These are phyloP conservation scores for Lasioglossum baleicum DNA, from an alignment of 1,140 invertebrate genomes.

Conservation along the genomic window DNA sequence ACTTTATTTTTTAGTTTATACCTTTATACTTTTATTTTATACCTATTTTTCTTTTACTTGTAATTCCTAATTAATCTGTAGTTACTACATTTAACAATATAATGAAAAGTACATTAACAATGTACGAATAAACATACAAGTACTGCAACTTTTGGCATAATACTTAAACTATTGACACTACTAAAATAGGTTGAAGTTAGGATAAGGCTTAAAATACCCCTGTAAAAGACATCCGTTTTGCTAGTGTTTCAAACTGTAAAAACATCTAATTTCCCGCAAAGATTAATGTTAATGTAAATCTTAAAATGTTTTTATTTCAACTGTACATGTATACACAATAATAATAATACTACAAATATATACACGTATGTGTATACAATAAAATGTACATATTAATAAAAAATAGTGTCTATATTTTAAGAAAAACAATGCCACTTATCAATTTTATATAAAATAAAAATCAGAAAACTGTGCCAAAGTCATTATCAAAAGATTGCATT, in stretches of 20 bases:
- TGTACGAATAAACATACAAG: neutral
- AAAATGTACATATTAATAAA: neutral
- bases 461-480: neutral
- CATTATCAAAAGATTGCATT: neutral
- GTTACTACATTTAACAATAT: no score
- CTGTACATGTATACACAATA: neutral
- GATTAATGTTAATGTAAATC: neutral
- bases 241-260: slow-evolving; percentile 9
- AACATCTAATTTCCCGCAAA: slow-evolving; percentile 5
- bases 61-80: no score
- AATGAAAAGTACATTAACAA: no score
- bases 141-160: slow-evolving; percentile 6
- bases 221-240: slow-evolving; percentile 30
- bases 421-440: neutral
- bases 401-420: neutral
- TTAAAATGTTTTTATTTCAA: neutral
- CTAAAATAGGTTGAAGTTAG: slow-evolving; percentile 53
- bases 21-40: no score
- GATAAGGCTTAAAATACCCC: slow-evolving; percentile 45
- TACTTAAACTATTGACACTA: slow-evolving; percentile 25
- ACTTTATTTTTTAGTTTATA: no score
- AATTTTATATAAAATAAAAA: neutral
- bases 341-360: no score
- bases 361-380: neutral
- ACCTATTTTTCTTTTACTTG: neutral